Percentiles rank a stretch among this genome's conserved stretches.
Evolutionary conservation across 2,113 vertebrate genomes (phyloP).

Genomic region (Hippolais icterina): DNA sequence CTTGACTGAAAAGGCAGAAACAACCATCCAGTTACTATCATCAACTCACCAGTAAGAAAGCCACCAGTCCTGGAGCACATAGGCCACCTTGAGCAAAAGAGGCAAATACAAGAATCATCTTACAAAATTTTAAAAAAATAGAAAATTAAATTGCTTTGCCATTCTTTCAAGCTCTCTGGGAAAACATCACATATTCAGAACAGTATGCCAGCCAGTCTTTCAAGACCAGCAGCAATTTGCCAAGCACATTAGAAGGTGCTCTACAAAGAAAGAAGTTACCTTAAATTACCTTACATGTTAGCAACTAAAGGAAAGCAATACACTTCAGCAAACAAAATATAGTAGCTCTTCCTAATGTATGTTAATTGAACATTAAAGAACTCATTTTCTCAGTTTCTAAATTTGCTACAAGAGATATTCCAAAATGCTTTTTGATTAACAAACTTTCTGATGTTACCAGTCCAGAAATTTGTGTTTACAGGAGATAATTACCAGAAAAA

Average conservation of each 20-base stretch:
- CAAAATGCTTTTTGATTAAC: conserved; percentile 57
- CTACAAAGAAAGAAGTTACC: conserved; percentile 56
- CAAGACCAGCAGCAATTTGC: conserved; percentile 55
- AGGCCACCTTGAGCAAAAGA: conserved; percentile 75
- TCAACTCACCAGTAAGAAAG: conserved; percentile 89
- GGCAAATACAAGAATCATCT: background rate
- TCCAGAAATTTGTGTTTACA: conserved; percentile 50
- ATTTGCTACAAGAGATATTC: conserved; percentile 41
- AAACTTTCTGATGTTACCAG: conserved; percentile 57
- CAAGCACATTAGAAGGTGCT: conserved; percentile 54
- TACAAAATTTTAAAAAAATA: background rate
- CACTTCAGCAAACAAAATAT: conserved; percentile 29
- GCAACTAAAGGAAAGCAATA: conserved; percentile 45
- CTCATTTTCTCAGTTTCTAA: conserved; percentile 37
- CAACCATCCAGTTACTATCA: conserved; percentile 74
- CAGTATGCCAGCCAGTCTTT: conserved; percentile 59
- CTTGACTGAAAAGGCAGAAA: background rate
- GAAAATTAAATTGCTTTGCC: conserved; percentile 25
- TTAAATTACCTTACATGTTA: conserved; percentile 47
- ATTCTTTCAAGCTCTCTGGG: conserved; percentile 44
- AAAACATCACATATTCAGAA: conserved; percentile 52
- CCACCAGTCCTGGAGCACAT: conserved; percentile 95
- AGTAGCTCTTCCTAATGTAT: conserved; percentile 32
- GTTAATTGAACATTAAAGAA: conserved; percentile 58
- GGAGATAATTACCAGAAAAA: conserved; percentile 60